A percentile compares a stretch with the other conserved stretches of the same genome.
Conservation (phyloP, 2,113 vertebrate species). For the Thamnophis sirtalis region DNA sequence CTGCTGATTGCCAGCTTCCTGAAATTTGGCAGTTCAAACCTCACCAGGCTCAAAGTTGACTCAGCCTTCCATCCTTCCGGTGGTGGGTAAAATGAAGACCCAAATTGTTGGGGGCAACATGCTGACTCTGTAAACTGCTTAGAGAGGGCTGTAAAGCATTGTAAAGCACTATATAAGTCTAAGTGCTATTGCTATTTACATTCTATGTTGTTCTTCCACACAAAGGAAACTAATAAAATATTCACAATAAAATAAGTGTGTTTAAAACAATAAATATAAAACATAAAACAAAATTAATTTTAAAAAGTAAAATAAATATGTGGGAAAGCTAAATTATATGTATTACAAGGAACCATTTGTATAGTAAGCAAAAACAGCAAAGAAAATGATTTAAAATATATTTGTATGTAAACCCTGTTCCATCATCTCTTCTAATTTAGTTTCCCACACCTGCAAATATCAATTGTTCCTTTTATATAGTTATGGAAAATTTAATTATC, state of each 20-base stretch:
- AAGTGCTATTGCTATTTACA: background rate
- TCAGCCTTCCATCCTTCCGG: too few species aligned
- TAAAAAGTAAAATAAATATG: background rate
- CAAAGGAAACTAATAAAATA: background rate
- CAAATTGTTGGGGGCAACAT: too few species aligned
- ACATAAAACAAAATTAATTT: background rate
- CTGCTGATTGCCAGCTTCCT: too few species aligned
- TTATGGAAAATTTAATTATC: background rate
- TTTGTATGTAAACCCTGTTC: background rate
- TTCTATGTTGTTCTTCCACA: background rate
- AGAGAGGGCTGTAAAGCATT: too few species aligned
- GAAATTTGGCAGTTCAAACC: too few species aligned
- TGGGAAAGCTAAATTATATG: background rate
- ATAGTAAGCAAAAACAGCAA: background rate
- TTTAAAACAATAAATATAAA: background rate
- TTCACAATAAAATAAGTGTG: background rate
- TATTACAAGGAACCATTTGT: background rate
- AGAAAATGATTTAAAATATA: background rate
- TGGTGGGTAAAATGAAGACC: too few species aligned
- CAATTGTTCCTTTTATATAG: background rate
- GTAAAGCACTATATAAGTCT: too few species aligned
- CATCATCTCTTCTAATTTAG: background rate
- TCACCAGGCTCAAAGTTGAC: too few species aligned
- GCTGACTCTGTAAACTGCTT: too few species aligned
- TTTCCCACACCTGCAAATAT: background rate